phyloP scores from a whole-genome alignment of 1,140 invertebrate genomes.

The Philaenus spumarius region DNA sequence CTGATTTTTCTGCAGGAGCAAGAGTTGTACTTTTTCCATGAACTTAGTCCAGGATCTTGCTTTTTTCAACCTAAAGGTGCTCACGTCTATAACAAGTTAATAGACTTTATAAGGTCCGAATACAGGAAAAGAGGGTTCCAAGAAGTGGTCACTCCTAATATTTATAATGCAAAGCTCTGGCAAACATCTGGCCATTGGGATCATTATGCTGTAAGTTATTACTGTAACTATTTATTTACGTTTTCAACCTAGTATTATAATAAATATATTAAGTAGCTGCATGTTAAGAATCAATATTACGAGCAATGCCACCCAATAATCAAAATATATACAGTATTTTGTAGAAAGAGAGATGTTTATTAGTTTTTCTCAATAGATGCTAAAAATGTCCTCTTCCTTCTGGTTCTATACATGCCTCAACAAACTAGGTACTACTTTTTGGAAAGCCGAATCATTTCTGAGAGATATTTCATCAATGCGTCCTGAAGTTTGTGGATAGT shows the following conservation, averaged over 20 bases:
- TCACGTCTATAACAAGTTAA: slow-evolving; percentile 92
- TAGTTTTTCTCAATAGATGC: no score
- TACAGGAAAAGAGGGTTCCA: slow-evolving; percentile 93
- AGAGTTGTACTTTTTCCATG: slow-evolving; percentile 98
- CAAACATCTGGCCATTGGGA: slow-evolving; percentile 98
- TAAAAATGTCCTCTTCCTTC: no score
- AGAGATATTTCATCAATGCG: no score
- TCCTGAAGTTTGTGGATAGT: no score
- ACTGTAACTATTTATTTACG: not conserved
- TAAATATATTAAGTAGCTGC: not conserved
- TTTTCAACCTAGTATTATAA: not conserved
- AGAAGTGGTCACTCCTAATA: slow-evolving; percentile 95
- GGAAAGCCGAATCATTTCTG: no score
- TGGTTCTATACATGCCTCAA: no score
- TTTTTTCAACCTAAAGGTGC: slow-evolving; percentile 97
- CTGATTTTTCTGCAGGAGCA: slow-evolving; percentile 64
- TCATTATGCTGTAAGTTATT: slow-evolving; percentile 70
- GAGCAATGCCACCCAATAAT: no score
- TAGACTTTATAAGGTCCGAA: slow-evolving; percentile 81
- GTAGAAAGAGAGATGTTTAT: no score
- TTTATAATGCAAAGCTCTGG: slow-evolving; percentile 97
- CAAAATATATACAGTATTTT: no score
- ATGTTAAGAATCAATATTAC: not conserved
- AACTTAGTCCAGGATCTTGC: slow-evolving; percentile 94
- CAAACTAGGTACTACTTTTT: no score